These are phyloP conservation scores for Ceratina australensis DNA, from an alignment of 1,140 invertebrate species.

Conservation along the genomic window DNA sequence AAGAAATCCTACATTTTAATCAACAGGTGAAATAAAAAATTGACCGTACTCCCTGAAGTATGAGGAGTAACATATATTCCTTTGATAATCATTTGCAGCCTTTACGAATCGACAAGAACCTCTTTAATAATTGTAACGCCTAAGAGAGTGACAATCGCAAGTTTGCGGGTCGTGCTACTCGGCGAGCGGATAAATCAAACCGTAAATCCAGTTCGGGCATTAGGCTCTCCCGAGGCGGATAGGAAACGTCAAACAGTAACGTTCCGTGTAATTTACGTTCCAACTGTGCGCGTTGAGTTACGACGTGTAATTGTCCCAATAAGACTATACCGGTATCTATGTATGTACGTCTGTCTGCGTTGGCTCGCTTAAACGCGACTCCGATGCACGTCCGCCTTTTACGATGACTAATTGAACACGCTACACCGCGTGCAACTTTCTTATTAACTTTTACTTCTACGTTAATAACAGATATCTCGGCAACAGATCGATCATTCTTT, in stretches of 20 bases:
- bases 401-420: slow-evolving; percentile 14
- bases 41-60: too few relatives aligned
- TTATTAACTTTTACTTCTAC: slow-evolving; percentile 24
- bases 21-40: neutral
- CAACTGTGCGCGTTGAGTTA: neutral
- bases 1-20: too few relatives aligned
- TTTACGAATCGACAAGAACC: too few relatives aligned
- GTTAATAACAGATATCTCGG: neutral
- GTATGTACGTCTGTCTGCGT: neutral
- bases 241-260: too few relatives aligned
- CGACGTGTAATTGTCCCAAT: slow-evolving; percentile 23
- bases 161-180: slow-evolving; percentile 19
- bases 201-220: slow-evolving; percentile 20
- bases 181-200: slow-evolving; percentile 36
- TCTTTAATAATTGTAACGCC: too few relatives aligned
- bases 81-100: too few relatives aligned
- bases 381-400: neutral
- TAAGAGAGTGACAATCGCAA: slow-evolving; percentile 1
- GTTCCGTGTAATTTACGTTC: neutral
- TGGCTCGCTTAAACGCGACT: neutral
- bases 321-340: neutral
- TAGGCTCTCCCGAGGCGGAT: neutral
- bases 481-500: neutral
- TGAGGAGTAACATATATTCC: too few relatives aligned
- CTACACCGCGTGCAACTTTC: slow-evolving; percentile 7